phyloP scores from a whole-genome alignment of 2,888 invertebrate species.

The Thereva nobilitata region DNA sequence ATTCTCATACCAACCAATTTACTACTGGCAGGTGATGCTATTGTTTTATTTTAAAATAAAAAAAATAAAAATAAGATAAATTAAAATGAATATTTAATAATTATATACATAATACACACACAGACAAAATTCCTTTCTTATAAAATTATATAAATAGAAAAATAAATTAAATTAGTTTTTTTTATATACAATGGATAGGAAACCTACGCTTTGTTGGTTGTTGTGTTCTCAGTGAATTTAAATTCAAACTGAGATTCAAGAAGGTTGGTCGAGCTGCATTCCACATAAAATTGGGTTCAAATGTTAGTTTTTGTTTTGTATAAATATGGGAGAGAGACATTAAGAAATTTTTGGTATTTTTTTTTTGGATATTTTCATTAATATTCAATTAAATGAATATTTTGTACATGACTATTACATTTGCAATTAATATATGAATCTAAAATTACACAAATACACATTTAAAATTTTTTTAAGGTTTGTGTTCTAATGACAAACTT shows the following conservation, averaged over 20 bases:
- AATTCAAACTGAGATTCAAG: constrained; percentile 95
- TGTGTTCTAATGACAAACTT: too few species aligned
- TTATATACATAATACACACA: constrained; percentile 27
- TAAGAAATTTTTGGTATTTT: constrained; percentile 31
- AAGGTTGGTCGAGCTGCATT: constrained; percentile 97
- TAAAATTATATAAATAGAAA: neutral
- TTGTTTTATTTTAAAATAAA: constrained; percentile 28
- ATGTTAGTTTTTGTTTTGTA: constrained; percentile 24
- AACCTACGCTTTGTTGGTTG: constrained; percentile 89
- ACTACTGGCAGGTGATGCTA: constrained; percentile 81
- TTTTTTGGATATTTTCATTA: constrained; percentile 25
- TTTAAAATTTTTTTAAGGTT: too few species aligned
- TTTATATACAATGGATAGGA: constrained; percentile 45
- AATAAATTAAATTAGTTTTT: neutral
- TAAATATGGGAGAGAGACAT: constrained; percentile 34
- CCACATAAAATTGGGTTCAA: constrained; percentile 43
- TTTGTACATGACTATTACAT: too few species aligned
- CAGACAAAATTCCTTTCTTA: constrained; percentile 39
- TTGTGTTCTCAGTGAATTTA: constrained; percentile 87
- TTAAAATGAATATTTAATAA: constrained; percentile 6
- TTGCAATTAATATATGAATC: too few species aligned
- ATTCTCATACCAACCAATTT: constrained; percentile 81
- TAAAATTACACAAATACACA: too few species aligned
- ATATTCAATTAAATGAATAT: constrained; percentile 9
- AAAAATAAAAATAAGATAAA: constrained; percentile 5